phyloP scores from a whole-genome alignment of 2,113 vertebrate species.

The Trachemys scripta region DNA sequence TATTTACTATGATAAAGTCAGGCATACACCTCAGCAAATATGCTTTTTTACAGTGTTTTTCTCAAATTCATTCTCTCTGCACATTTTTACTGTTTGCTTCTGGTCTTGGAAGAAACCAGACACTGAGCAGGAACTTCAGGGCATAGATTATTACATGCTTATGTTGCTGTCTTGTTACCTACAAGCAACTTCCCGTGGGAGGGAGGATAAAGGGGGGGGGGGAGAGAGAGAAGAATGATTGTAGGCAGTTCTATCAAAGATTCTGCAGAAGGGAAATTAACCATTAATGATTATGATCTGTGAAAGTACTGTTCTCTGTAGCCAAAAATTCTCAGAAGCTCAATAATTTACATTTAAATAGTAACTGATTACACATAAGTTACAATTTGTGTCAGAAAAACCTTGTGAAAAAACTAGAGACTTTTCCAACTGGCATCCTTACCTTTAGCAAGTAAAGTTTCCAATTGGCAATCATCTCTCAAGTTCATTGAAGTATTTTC shows the following conservation, averaged over 20 bases:
- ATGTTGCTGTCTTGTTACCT: not conserved
- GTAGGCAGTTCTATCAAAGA: not conserved
- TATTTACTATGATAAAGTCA: not conserved
- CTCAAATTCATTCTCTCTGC: not conserved
- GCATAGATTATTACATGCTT: not conserved
- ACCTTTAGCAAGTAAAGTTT: not conserved
- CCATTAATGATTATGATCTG: too few relatives aligned
- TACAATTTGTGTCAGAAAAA: slow-evolving; percentile 9
- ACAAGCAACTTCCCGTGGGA: not conserved
- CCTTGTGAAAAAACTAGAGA: not conserved
- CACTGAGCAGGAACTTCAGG: not conserved
- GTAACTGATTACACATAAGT: slow-evolving; percentile 35
- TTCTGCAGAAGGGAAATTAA: not conserved
- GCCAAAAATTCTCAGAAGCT: slow-evolving; percentile 7
- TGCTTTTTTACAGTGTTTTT: not conserved
- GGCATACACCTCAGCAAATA: not conserved
- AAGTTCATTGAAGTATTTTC: not conserved
- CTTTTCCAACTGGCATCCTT: not conserved
- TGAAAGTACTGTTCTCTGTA: not conserved
- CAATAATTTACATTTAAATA: slow-evolving; percentile 42
- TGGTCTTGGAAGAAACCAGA: not conserved
- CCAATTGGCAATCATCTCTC: not conserved
- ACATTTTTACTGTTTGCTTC: not conserved
- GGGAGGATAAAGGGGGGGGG: too few relatives aligned
- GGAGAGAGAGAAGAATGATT: not conserved